These are phyloP conservation scores for Heloderma charlesbogerti DNA, from an alignment of 2,113 vertebrate species.

Conservation along the genomic window DNA sequence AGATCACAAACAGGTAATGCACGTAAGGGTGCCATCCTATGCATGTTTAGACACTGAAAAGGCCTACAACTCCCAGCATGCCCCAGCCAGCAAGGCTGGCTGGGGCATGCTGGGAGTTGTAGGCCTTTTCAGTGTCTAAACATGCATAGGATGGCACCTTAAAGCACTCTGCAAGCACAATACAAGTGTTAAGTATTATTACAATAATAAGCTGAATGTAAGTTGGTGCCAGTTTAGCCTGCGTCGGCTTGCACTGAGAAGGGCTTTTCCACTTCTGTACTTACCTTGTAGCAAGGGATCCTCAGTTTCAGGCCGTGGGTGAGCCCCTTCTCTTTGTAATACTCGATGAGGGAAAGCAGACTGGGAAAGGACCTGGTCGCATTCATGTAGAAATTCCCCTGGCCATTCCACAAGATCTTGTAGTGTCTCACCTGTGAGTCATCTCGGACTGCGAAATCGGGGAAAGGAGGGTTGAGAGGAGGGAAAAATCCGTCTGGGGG, in stretches of 20 bases:
- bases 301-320: slow-evolving; percentile 59
- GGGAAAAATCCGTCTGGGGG: fast-evolving
- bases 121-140: too few species aligned
- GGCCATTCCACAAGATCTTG: slow-evolving; percentile 66
- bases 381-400: slow-evolving; percentile 65
- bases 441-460: slow-evolving; percentile 57
- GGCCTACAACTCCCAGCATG: too few species aligned
- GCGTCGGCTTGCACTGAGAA: background rate
- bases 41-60: too few species aligned
- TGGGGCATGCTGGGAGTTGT: too few species aligned
- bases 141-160: too few species aligned
- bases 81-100: too few species aligned
- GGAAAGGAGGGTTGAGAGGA: background rate
- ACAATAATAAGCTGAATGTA: background rate
- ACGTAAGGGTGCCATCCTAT: too few species aligned
- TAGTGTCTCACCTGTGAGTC: slow-evolving; percentile 76
- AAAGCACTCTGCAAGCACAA: background rate
- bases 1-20: background rate
- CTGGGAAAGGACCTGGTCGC: slow-evolving; percentile 59
- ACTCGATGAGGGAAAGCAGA: slow-evolving; percentile 72
- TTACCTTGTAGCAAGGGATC: slow-evolving; percentile 79
- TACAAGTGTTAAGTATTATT: background rate
- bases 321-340: slow-evolving; percentile 72
- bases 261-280: background rate
- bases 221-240: too few species aligned